Evolutionary conservation across 2,113 vertebrate genomes (phyloP).

Genomic region (Oreochromis spilurus): DNA sequence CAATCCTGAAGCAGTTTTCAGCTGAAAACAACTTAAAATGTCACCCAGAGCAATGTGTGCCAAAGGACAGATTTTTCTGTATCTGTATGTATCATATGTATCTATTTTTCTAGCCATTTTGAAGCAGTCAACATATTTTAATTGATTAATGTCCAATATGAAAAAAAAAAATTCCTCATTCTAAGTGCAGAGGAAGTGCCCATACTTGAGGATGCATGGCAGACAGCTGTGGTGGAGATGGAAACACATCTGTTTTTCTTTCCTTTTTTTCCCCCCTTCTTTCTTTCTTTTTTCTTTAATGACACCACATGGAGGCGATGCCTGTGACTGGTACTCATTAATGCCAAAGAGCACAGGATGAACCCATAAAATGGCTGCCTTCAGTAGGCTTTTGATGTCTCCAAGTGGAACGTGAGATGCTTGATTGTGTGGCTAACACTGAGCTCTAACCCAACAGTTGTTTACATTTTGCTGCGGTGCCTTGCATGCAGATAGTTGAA

Average conservation of each 20-base stretch:
- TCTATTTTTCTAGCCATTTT: background rate
- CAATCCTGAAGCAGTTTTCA: background rate
- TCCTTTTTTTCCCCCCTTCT: background rate
- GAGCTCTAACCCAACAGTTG: slow-evolving; percentile 43
- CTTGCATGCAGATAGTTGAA: slow-evolving; percentile 51
- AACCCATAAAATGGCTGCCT: slow-evolving; percentile 64
- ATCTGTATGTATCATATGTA: background rate
- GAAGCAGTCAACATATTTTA: background rate
- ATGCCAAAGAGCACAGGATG: slow-evolving; percentile 59
- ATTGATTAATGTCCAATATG: background rate
- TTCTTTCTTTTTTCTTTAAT: slow-evolving; percentile 18
- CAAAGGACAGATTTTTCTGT: background rate
- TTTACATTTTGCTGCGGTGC: slow-evolving; percentile 37
- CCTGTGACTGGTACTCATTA: slow-evolving; percentile 42
- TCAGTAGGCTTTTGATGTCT: slow-evolving; percentile 52
- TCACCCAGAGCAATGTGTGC: background rate
- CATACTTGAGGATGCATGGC: slow-evolving; percentile 18
- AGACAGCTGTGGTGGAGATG: slow-evolving; percentile 49
- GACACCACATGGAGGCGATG: slow-evolving; percentile 51
- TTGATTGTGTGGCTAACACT: slow-evolving; percentile 59
- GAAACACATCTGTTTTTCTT: slow-evolving; percentile 50
- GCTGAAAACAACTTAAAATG: background rate
- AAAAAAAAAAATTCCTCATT: background rate
- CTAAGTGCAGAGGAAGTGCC: slow-evolving; percentile 7
- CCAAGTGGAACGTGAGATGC: slow-evolving; percentile 48